These are phyloP conservation scores for Chymomyza caudatula DNA, from an alignment of 2,888 invertebrate species.

Conservation along the genomic window DNA sequence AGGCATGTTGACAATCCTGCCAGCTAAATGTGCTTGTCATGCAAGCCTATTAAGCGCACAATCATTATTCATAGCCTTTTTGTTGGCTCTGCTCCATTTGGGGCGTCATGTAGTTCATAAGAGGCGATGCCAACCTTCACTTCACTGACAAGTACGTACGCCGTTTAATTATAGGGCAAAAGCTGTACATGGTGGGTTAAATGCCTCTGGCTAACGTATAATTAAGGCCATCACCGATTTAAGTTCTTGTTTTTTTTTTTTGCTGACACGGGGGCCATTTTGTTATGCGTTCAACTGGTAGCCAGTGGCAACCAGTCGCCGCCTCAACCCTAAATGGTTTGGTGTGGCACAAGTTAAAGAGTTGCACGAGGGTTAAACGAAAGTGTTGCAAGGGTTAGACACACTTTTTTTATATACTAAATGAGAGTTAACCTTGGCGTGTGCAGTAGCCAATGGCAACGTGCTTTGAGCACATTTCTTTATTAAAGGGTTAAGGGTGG, in stretches of 20 bases:
- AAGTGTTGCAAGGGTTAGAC: slow-evolving; percentile 34
- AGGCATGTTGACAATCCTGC: slow-evolving; percentile 5
- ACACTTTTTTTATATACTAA: slow-evolving; percentile 4
- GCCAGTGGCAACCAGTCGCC: slow-evolving; percentile 18
- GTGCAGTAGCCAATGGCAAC: slow-evolving; percentile 41
- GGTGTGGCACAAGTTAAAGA: slow-evolving; percentile 5
- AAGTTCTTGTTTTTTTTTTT: slow-evolving; percentile 8
- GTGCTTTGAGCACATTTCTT: not conserved
- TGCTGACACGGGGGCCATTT: slow-evolving; percentile 1
- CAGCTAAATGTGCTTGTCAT: not conserved
- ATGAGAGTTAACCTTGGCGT: not conserved
- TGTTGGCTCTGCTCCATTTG: slow-evolving; percentile 14
- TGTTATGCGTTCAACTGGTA: slow-evolving; percentile 46
- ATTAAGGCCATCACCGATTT: slow-evolving; percentile 38
- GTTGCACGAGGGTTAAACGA: slow-evolving; percentile 11
- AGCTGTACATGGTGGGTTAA: slow-evolving; percentile 48
- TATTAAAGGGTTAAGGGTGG: not conserved
- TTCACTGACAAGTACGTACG: slow-evolving; percentile 36
- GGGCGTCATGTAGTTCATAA: not conserved
- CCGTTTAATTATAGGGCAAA: slow-evolving; percentile 58
- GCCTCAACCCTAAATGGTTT: not conserved
- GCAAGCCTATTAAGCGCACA: slow-evolving; percentile 39
- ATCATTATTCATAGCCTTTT: slow-evolving; percentile 50
- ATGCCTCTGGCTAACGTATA: slow-evolving; percentile 39
- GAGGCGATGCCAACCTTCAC: slow-evolving; percentile 29